phyloP scores from a whole-genome alignment of 2,888 invertebrate species.

The Sesia bembeciformis region DNA sequence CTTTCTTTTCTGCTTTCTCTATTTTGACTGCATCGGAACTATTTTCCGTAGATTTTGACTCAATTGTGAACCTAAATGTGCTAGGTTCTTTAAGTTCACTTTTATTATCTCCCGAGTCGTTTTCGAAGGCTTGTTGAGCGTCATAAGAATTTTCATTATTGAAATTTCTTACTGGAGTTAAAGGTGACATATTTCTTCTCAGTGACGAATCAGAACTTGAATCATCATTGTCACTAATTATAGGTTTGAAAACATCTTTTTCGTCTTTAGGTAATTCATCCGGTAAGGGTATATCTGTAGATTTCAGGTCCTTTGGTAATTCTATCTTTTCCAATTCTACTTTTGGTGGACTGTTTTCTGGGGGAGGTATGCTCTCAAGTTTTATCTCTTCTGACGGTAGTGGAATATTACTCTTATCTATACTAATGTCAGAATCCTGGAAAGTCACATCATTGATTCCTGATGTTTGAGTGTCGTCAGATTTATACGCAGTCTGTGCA shows the following conservation, averaged over 20 bases:
- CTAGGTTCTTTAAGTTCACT: conserved; percentile 47
- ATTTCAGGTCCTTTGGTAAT: conserved; percentile 39
- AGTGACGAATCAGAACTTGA: conserved; percentile 60
- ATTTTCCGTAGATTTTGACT: conserved; percentile 43
- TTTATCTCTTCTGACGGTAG: conserved; percentile 50
- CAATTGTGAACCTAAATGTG: conserved; percentile 55
- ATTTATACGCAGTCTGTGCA: conserved; percentile 45
- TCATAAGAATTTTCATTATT: conserved; percentile 66
- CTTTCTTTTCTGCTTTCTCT: conserved; percentile 42
- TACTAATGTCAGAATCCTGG: conserved; percentile 34
- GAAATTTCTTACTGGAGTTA: conserved; percentile 62
- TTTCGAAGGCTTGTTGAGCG: conserved; percentile 63
- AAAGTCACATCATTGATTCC: conserved; percentile 57
- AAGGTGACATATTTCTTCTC: conserved; percentile 60
- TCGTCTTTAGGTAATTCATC: conserved; percentile 31
- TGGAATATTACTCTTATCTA: conserved; percentile 43
- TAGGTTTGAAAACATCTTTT: conserved; percentile 45
- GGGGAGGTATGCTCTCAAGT: conserved; percentile 38
- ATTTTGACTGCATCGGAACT: conserved; percentile 28
- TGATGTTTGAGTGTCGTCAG: conserved; percentile 62
- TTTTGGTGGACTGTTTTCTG: conserved; percentile 64
- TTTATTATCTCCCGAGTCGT: conserved; percentile 34
- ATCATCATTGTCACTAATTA: conserved; percentile 50
- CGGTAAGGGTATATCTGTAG: conserved; percentile 39
- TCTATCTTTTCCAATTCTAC: conserved; percentile 47